phyloP scores from a whole-genome alignment of 1,140 invertebrate species.

The Drosophila azteca region DNA sequence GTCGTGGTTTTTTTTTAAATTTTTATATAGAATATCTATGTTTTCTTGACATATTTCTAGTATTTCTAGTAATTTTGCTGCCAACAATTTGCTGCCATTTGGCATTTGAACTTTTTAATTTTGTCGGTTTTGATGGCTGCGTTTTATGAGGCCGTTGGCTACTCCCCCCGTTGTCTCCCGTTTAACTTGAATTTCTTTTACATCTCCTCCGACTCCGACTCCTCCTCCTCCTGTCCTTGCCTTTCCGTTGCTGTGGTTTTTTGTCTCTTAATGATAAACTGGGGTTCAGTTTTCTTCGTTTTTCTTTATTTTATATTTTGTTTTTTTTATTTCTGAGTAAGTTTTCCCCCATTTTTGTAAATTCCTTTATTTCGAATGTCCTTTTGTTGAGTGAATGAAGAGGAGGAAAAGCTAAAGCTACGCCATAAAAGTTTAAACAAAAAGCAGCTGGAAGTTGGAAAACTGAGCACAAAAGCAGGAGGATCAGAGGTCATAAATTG shows the following conservation, averaged over 20 bases:
- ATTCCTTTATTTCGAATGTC: conserved; percentile 62
- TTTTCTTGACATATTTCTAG: conserved; percentile 13
- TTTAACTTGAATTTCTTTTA: conserved; percentile 50
- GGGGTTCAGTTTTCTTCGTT: conserved; percentile 58
- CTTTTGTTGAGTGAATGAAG: conserved; percentile 53
- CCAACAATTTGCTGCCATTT: conserved; percentile 72
- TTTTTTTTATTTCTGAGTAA: conserved; percentile 27
- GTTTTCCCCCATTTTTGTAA: conserved; percentile 44
- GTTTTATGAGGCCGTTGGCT: conserved; percentile 79
- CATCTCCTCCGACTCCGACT: conserved; percentile 16
- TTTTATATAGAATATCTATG: not conserved
- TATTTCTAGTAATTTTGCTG: conserved; percentile 45
- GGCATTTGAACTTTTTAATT: conserved; percentile 80
- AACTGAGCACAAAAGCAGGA: conserved; percentile 46
- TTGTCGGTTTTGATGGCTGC: conserved; percentile 77
- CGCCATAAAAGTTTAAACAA: conserved; percentile 64
- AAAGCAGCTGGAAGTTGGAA: conserved; percentile 61
- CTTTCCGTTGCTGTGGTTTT: conserved; percentile 58
- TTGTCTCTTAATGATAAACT: conserved; percentile 73
- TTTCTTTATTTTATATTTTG: conserved; percentile 2
- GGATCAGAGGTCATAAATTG: conserved; percentile 68
- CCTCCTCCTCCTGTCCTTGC: conserved; percentile 19
- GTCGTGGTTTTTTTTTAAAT: conserved; percentile 23
- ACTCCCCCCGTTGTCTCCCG: conserved; percentile 66
- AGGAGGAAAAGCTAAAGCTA: conserved; percentile 58